Conservation (phyloP, 2,797 vertebrate species). For the Fundulus diaphanus region DNA sequence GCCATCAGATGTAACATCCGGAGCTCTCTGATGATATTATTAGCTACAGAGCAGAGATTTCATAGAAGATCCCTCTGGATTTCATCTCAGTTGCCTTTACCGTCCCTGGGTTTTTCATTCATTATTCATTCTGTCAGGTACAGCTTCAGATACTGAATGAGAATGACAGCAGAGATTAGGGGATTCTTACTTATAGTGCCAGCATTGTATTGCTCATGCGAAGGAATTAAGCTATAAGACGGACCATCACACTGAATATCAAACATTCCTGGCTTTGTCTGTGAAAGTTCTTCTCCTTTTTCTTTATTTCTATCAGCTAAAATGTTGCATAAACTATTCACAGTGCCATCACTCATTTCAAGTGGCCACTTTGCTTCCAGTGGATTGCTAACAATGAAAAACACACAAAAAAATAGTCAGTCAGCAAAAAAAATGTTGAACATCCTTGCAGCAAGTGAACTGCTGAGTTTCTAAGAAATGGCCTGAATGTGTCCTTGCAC, state of each 20-base stretch:
- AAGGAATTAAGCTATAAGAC: conserved; percentile 4
- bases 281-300: neutral
- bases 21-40: conserved; percentile 51
- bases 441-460: neutral
- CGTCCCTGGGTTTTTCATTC: conserved; percentile 40
- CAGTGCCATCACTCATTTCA: neutral
- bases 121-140: conserved; percentile 21
- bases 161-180: conserved; percentile 22
- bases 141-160: conserved; percentile 34
- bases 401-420: neutral
- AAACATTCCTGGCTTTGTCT: neutral
- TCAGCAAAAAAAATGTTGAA: neutral
- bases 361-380: neutral
- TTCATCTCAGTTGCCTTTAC: conserved; percentile 23
- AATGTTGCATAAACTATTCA: neutral
- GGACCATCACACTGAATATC: neutral
- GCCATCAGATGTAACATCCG: conserved; percentile 64
- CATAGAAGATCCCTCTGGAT: conserved; percentile 50
- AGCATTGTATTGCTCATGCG: conserved; percentile 14
- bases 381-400: neutral
- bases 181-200: conserved; percentile 11
- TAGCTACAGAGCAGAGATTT: conserved; percentile 50
- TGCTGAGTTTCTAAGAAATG: neutral
- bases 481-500: neutral
- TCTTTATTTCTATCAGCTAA: neutral